Evolutionary conservation across 2,888 invertebrate species (phyloP).

Genomic region (Sicus ferrugineus): DNA sequence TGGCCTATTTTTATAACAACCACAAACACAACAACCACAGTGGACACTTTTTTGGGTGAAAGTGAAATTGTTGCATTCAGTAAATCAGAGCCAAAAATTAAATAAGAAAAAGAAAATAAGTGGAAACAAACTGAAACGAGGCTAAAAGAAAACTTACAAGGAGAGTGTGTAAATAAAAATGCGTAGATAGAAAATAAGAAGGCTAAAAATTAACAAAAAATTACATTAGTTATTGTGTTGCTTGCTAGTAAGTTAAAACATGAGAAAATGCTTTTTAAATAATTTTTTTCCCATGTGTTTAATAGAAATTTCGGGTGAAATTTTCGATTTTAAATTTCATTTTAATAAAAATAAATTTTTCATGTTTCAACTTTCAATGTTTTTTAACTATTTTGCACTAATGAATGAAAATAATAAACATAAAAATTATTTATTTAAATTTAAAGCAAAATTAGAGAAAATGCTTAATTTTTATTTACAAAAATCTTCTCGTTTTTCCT

Average conservation of each 20-base stretch:
- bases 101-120: background rate
- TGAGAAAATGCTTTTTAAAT: background rate
- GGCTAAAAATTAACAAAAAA: slow-evolving; percentile 16
- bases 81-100: background rate
- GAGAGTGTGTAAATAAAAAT: slow-evolving; percentile 3
- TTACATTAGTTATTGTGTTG: background rate
- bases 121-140: slow-evolving; percentile 35
- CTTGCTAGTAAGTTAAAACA: background rate
- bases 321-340: slow-evolving; percentile 13
- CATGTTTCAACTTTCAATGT: slow-evolving; percentile 30
- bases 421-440: too few relatives aligned
- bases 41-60: background rate
- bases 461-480: too few relatives aligned
- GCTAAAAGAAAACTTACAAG: slow-evolving; percentile 13
- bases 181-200: slow-evolving; percentile 15
- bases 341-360: slow-evolving; percentile 9
- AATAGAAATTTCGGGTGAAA: background rate
- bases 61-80: too few relatives aligned
- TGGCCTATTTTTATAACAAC: slow-evolving; percentile 33
- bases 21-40: slow-evolving; percentile 13
- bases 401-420: slow-evolving; percentile 31
- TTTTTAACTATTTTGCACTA: slow-evolving; percentile 14
- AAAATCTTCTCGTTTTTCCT: too few relatives aligned
- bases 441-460: slow-evolving; percentile 13
- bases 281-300: background rate